Evolutionary conservation across 2,797 vertebrate genomes (phyloP).

Genomic region (Sebastes trivittatus): DNA sequence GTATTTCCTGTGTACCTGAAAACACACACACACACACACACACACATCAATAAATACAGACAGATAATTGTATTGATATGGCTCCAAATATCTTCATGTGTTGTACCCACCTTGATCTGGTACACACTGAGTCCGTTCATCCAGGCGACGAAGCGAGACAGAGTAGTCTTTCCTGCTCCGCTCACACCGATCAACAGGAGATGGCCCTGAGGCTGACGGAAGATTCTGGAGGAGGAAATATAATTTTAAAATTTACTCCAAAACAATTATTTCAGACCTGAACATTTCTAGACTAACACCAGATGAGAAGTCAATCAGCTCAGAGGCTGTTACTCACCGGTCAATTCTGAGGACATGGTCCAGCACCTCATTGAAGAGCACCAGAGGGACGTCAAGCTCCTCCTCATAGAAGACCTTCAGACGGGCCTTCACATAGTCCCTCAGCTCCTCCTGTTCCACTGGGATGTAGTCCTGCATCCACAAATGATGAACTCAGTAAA

Average conservation of each 20-base stretch:
- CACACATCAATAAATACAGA: neutral
- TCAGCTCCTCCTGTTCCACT: constrained; percentile 97
- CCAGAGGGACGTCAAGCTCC: constrained; percentile 96
- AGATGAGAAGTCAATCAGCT: neutral
- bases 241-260: neutral
- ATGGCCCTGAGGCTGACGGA: constrained; percentile 98
- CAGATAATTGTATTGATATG: neutral
- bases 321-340: constrained; percentile 78
- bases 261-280: neutral
- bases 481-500: constrained; percentile 13
- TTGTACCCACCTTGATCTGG: constrained; percentile 92
- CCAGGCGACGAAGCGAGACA: constrained; percentile 98
- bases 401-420: constrained; percentile 99
- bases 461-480: constrained; percentile 93
- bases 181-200: constrained; percentile 98
- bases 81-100: neutral
- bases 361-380: constrained; percentile 97
- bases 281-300: neutral
- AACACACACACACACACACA: neutral
- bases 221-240: constrained; percentile 86
- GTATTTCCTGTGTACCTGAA: constrained; percentile 96
- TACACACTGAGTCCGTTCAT: constrained; percentile 99
- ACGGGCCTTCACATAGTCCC: constrained; percentile 98
- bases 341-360: constrained; percentile 98
- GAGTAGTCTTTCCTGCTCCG: constrained; percentile 96